Conservation (phyloP, 2,797 vertebrate species). For the Sitta carolinensis region DNA sequence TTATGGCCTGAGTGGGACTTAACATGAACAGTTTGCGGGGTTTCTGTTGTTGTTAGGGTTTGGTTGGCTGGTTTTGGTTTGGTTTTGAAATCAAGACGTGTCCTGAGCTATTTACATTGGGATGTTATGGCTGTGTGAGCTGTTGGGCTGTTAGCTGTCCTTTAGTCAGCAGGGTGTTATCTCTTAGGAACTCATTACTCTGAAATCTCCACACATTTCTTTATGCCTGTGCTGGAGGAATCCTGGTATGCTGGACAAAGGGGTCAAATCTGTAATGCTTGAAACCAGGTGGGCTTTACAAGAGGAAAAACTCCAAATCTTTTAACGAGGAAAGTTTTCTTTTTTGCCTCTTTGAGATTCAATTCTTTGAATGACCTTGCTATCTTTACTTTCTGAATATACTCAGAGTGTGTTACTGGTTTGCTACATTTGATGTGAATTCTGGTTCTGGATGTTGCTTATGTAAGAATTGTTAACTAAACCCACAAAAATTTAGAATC, state of each 20-base stretch:
- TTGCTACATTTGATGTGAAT: background rate
- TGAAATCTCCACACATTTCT: background rate
- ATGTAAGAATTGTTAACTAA: background rate
- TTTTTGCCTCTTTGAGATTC: background rate
- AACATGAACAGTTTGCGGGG: rapidly evolving
- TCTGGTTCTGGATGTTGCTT: background rate
- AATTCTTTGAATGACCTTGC: background rate
- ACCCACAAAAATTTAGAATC: background rate
- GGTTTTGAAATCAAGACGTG: background rate
- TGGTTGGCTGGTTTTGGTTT: background rate
- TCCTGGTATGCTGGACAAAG: background rate
- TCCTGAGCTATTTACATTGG: background rate
- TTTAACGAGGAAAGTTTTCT: background rate
- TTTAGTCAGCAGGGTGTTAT: background rate
- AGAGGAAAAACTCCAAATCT: background rate
- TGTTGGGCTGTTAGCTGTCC: background rate
- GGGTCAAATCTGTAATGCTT: background rate
- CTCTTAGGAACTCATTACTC: background rate
- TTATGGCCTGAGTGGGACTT: background rate
- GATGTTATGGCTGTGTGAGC: background rate
- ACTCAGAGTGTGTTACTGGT: background rate
- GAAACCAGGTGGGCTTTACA: background rate
- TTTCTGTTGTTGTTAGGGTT: background rate
- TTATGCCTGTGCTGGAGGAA: background rate
- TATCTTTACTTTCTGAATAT: background rate